Evolutionary conservation across 2,888 invertebrate species (phyloP).

Genomic region (Sepioteuthis lessoniana): DNA sequence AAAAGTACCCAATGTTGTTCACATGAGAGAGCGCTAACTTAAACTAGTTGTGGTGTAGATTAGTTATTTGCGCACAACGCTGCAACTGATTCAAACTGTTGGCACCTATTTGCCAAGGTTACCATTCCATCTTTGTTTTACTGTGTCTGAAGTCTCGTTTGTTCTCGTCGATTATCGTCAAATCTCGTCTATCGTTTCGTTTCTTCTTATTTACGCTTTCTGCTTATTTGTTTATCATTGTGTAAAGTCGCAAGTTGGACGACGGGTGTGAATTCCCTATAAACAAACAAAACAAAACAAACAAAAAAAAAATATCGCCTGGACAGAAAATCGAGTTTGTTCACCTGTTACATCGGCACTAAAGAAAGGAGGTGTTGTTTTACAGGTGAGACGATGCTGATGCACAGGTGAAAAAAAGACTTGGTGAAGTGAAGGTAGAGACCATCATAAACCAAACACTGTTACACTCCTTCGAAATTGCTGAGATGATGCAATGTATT

Average conservation of each 20-base stretch:
- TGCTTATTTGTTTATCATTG: no score
- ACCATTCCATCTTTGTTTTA: not conserved
- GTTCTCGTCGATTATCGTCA: not conserved
- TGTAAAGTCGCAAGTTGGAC: not conserved
- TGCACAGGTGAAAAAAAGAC: no score
- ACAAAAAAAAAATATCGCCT: not conserved
- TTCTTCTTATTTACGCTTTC: not conserved
- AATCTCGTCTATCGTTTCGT: not conserved
- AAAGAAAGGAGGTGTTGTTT: not conserved
- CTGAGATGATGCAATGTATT: not conserved
- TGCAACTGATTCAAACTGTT: not conserved
- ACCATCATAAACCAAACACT: no score
- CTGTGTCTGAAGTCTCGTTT: not conserved
- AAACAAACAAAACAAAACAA: not conserved
- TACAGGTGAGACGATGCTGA: not conserved
- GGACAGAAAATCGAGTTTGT: not conserved
- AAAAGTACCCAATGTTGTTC: not conserved
- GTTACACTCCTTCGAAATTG: no score
- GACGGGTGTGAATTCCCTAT: not conserved
- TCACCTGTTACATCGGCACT: not conserved
- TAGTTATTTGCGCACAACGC: not conserved
- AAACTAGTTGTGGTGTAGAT: not conserved
- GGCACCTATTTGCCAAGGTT: not conserved
- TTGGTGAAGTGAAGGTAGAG: no score
- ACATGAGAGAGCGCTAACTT: not conserved